Evolutionary conservation across 2,888 invertebrate genomes (phyloP), one percentile per base, ranked within the genome.

Genomic region (Mimachlamys varia): DNA sequence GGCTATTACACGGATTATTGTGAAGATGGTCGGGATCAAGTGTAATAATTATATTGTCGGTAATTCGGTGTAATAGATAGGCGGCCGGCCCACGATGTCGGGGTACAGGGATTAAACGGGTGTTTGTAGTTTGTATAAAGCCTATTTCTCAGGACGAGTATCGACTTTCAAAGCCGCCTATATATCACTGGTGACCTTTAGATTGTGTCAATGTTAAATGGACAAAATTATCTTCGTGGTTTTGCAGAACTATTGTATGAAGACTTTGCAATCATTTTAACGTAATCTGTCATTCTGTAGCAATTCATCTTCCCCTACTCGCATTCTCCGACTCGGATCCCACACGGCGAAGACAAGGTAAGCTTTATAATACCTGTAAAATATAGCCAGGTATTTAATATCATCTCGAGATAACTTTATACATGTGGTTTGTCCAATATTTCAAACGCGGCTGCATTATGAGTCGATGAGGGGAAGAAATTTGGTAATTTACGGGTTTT

Each of bases 351-450:
- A 62, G 13, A 53, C 62, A n/a, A 62, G 33, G 13, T 76, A 10
- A 76, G 27, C 76, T 76, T 76, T 76, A 76, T 76, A 3, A 76
- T 76, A 76, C 76, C 19, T 76, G 76, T 76, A 76, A 76, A 76
- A 27, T 76, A 76, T 76, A 76, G 27, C 76, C 76, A 76, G 27
- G 76, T 27, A 76, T 33, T 76, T 76, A 76, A 76, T 76, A 76
- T 76, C 76, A 76, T 13, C 33, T 33, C 13, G 2, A 12, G 76
- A 76, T 33, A 76, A 76, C 76, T 76, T 76, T 76, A 76, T 76
- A 76, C 76, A 76, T 33, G 76, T 12, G 0, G 33, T 33, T 76
- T 76, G 76, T 76, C 33, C 33, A 76, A 33, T 76, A 76, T 76
- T 76, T 76, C 76, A 76, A 33, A 62, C 62, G 7, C 1, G 17